A percentile compares a stretch with the other conserved stretches of the same genome.
Conservation (phyloP, 1,140 invertebrate species). For the Anastrepha ludens region DNA sequence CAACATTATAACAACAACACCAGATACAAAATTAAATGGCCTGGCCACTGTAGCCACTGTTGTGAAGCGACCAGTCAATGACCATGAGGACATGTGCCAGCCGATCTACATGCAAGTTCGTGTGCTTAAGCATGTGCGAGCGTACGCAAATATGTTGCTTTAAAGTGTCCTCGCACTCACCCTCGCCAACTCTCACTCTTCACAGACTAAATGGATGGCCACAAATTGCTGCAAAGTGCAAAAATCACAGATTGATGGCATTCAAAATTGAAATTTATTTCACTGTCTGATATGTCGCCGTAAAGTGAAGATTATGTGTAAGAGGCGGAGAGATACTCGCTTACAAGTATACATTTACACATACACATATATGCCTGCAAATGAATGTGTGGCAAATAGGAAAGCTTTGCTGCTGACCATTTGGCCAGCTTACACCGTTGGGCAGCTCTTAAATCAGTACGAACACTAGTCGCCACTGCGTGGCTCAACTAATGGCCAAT, state of each 20-base stretch:
- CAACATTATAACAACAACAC: not conserved
- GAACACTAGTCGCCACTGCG: not conserved
- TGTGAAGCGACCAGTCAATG: not conserved
- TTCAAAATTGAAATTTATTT: conserved; percentile 55
- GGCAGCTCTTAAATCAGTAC: not conserved
- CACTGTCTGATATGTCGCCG: conserved; percentile 15
- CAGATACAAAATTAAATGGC: not conserved
- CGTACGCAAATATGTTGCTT: not conserved
- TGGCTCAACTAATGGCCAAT: conserved; percentile 13
- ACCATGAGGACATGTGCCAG: not conserved
- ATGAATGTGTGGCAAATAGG: not conserved
- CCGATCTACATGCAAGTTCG: not conserved
- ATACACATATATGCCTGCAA: not conserved
- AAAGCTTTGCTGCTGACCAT: not conserved
- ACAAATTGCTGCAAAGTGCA: conserved; percentile 54
- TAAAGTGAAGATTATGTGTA: conserved; percentile 30
- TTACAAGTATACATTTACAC: not conserved
- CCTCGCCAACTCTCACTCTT: not conserved
- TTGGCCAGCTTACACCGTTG: not conserved
- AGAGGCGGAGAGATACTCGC: not conserved
- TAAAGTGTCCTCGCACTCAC: not conserved
- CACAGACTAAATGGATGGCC: conserved; percentile 35
- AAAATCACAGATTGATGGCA: conserved; percentile 54
- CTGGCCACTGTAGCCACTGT: not conserved
- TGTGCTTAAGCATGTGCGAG: not conserved